Percentiles rank a stretch among this genome's conserved stretches.
phyloP scores from a whole-genome alignment of 2,113 vertebrate species.

The Nycticebus coucang region DNA sequence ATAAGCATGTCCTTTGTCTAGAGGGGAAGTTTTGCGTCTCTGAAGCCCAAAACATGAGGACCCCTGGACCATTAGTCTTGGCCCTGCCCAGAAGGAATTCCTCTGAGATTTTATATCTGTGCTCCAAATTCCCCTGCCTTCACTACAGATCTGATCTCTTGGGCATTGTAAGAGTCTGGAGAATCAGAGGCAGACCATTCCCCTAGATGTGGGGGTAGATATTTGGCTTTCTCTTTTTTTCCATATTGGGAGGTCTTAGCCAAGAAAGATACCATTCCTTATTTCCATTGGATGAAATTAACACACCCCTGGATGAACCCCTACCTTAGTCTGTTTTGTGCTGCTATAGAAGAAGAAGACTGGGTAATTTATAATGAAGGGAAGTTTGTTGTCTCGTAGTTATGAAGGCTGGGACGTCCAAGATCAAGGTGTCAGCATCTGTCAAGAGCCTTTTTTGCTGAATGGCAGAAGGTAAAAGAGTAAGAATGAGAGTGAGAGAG shows the following conservation, averaged over 20 bases:
- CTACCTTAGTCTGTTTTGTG: not conserved
- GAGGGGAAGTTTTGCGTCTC: not conserved
- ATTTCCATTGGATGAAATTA: conserved; percentile 23
- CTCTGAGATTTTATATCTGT: not conserved
- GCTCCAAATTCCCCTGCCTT: not conserved
- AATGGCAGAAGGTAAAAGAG: not conserved
- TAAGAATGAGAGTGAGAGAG: too few species aligned
- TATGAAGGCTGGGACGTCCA: not conserved
- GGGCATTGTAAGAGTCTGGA: not conserved
- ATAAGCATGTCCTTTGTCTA: not conserved
- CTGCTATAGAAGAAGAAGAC: not conserved
- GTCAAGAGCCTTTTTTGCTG: not conserved
- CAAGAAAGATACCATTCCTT: not conserved
- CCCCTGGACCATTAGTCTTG: not conserved
- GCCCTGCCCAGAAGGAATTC: not conserved
- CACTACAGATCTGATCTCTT: not conserved
- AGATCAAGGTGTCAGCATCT: not conserved
- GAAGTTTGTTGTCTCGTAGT: not conserved
- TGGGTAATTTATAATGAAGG: not conserved
- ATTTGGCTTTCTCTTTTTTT: not conserved
- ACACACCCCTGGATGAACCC: not conserved
- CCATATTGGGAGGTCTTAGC: not conserved
- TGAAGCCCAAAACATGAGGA: not conserved
- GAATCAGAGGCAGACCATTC: not conserved
- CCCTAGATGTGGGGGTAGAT: not conserved